phyloP scores from a whole-genome alignment of 2,797 vertebrate genomes.

The Oreochromis mossambicus region DNA sequence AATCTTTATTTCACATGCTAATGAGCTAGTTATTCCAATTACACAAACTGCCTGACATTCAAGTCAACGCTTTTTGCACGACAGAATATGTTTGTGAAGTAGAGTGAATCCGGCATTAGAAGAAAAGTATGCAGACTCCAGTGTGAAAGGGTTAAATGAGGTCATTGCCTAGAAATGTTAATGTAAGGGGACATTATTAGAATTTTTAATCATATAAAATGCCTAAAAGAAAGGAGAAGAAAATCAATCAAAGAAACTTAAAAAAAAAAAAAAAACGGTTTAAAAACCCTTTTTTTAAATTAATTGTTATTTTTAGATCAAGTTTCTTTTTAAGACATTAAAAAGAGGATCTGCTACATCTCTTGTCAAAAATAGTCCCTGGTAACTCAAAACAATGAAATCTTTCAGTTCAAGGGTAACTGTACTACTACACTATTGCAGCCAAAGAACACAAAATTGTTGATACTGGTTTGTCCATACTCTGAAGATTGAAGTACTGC shows the following conservation, averaged over 20 bases:
- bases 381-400: neutral
- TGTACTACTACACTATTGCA: neutral
- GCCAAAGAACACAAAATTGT: neutral
- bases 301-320: neutral
- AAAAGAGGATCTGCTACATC: neutral
- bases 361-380: neutral
- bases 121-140: neutral
- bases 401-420: neutral
- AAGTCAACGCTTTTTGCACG: neutral
- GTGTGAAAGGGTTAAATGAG: neutral
- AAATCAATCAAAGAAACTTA: neutral
- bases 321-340: neutral
- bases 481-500: constrained; percentile 4
- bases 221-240: neutral
- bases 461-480: neutral
- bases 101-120: neutral
- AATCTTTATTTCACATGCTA: neutral
- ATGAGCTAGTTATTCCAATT: neutral
- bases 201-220: neutral
- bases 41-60: neutral
- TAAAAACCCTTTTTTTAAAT: neutral
- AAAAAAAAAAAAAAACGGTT: neutral
- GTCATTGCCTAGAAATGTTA: neutral
- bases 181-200: neutral
- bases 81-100: neutral